Evolutionary conservation across 1,140 invertebrate species (phyloP).

Genomic region (Cotesia vestalis): DNA sequence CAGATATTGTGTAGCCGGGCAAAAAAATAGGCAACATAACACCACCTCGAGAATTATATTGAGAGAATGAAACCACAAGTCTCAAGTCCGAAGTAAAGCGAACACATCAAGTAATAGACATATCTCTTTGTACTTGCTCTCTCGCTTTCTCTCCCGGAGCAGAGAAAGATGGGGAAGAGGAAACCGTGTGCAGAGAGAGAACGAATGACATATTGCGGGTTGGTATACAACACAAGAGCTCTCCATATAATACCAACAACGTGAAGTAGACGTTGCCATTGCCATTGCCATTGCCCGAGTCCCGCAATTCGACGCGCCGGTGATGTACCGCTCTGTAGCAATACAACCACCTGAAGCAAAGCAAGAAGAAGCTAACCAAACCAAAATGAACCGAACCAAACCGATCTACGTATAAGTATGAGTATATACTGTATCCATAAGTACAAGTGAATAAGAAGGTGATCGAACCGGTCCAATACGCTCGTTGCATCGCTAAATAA

Average conservation of each 20-base stretch:
- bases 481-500: slow-evolving; percentile 37
- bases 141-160: slow-evolving; percentile 17
- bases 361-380: slow-evolving; percentile 13
- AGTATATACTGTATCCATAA: too few species aligned
- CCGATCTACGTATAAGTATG: too few species aligned
- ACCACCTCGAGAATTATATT: too few species aligned
- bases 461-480: slow-evolving; percentile 32
- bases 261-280: slow-evolving; percentile 31
- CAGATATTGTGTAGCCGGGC: too few species aligned
- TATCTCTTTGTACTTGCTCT: slow-evolving; percentile 32
- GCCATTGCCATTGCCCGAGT: neutral
- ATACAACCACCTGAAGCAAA: slow-evolving; percentile 12
- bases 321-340: slow-evolving; percentile 34
- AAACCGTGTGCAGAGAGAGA: neutral
- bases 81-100: neutral
- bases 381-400: neutral
- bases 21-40: too few species aligned
- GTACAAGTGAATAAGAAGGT: slow-evolving; percentile 6
- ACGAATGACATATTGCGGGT: slow-evolving; percentile 32
- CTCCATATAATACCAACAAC: slow-evolving; percentile 12
- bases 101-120: slow-evolving; percentile 45
- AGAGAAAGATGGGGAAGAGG: neutral
- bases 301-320: slow-evolving; percentile 41
- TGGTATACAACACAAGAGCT: slow-evolving; percentile 1
- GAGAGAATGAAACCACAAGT: too few species aligned